Percentiles rank a stretch among this genome's conserved stretches.
These are phyloP conservation scores for Arenaria interpres DNA, from an alignment of 2,113 vertebrate species.

Conservation along the genomic window DNA sequence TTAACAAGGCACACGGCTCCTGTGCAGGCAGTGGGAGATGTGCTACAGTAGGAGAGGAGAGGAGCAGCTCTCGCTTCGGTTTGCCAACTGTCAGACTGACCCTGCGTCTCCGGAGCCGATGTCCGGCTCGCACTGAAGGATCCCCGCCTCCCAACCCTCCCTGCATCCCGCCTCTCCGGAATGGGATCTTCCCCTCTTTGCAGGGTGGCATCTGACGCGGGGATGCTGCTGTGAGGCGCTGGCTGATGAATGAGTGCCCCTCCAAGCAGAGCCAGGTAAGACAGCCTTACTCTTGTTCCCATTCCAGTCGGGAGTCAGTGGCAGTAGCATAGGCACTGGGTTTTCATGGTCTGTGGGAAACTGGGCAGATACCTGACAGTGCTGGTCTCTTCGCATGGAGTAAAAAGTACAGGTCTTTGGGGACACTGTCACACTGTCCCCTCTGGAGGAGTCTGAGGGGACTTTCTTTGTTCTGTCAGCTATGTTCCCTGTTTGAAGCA, in stretches of 20 bases:
- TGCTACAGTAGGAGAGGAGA: background rate
- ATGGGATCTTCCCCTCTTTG: background rate
- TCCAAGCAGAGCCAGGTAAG: constrained; percentile 68
- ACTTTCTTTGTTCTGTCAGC: background rate
- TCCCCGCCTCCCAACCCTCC: background rate
- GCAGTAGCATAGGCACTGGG: background rate
- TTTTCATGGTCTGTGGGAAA: background rate
- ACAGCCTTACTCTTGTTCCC: background rate
- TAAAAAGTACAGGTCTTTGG: rapidly evolving
- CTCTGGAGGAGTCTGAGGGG: background rate
- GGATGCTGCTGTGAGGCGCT: background rate
- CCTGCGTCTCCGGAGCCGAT: background rate
- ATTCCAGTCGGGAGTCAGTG: rapidly evolving
- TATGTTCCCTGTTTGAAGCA: background rate
- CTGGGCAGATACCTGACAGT: rapidly evolving
- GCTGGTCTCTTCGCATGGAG: background rate
- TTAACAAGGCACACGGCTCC: constrained; percentile 26
- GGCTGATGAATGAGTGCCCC: constrained; percentile 28
- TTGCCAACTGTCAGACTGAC: background rate
- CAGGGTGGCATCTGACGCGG: background rate
- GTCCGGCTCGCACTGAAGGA: background rate
- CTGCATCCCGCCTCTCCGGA: background rate
- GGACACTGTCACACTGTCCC: rapidly evolving
- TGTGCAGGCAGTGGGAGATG: background rate
- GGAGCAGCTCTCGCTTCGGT: background rate